Base-by-base conservation (phyloP, 2,113 vertebrate species). In the Gorilla gorilla region DNA sequence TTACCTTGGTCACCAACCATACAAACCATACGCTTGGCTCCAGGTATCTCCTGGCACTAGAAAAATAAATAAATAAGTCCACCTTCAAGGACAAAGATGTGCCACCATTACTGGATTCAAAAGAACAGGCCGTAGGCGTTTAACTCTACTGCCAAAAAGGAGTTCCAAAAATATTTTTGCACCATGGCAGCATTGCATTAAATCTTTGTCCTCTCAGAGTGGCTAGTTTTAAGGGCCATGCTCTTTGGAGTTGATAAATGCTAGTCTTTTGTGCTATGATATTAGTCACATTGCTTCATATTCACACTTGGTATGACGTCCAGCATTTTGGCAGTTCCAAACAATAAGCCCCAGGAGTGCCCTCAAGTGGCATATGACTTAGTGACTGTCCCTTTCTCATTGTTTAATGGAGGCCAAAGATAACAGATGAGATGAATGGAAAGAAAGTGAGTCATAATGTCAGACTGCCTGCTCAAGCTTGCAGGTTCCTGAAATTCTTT, bases 301-400 rank as follows among this genome's bases (percentile, higher is more conserved):
- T 45, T 96, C 68, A 23, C 38, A 32, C 16, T 72, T 95, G 35
- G 13, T 64, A 25, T 90, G 88, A 92, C 0, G 0, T 55, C 90
- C 64, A 89, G 48, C 59, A 82, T 93, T 94, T 66, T 91, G 66
- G 5, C 48, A 88, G 32, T 88, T 95, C 50, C 82, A 93, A 93
- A 92, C 64, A 75, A 6, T 70, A 57, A 86, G 55, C 73, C 45
- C 25, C 45, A 30, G 7, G 61, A 92, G 57, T 78, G n/a, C 38
- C 38, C 35, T 64, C 72, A 80, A 72, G 27, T 93, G 75, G 48
- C 55, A 72, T 80, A 27, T 90, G 79, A 89, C 38, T 87, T 79
- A 72, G 70, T 76, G 18, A 70, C n/a, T 90, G 27, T 32, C 18
- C 14, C 23, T 43, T 90, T 89, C 48, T 84, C 57, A 66, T 35